A percentile compares a stretch with the other conserved stretches of the same genome.
Evolutionary conservation across 1,140 invertebrate genomes (phyloP).

Genomic region (Bombus confusus): DNA sequence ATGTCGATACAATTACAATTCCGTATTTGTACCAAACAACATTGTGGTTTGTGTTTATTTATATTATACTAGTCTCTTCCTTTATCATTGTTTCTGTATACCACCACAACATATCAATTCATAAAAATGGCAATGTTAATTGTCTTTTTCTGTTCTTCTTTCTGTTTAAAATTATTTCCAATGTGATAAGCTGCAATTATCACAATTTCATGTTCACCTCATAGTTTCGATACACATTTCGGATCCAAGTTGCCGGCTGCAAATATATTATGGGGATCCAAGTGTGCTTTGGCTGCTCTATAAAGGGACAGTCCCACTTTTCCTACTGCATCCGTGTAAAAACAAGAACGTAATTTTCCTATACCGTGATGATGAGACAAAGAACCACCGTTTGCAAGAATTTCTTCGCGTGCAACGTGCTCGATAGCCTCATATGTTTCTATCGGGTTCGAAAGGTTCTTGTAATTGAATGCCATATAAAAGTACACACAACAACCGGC

Average conservation of each 20-base stretch:
- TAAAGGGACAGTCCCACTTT: constrained; percentile 89
- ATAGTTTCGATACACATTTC: constrained; percentile 74
- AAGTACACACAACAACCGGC: constrained; percentile 99
- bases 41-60: constrained; percentile 58
- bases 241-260: constrained; percentile 90
- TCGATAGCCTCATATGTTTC: constrained; percentile 93
- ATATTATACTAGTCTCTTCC: constrained; percentile 54
- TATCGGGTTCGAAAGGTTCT: constrained; percentile 87
- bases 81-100: constrained; percentile 35
- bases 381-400: constrained; percentile 94
- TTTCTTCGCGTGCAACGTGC: constrained; percentile 93
- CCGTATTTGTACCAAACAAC: constrained; percentile 72
- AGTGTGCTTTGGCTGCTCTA: constrained; percentile 90
- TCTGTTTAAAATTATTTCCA: constrained; percentile 7
- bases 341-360: constrained; percentile 94
- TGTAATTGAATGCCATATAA: constrained; percentile 96
- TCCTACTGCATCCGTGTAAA: constrained; percentile 91
- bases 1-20: constrained; percentile 72
- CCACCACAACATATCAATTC: constrained; percentile 16
- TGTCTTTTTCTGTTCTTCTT: not conserved
- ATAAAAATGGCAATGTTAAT: constrained; percentile 33
- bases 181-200: not conserved
- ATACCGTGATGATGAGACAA: constrained; percentile 98
- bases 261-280: constrained; percentile 98
- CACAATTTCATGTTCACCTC: constrained; percentile 33